These are phyloP conservation scores for Dynastes tityus DNA, from an alignment of 2,888 invertebrate genomes.

Conservation along the genomic window DNA sequence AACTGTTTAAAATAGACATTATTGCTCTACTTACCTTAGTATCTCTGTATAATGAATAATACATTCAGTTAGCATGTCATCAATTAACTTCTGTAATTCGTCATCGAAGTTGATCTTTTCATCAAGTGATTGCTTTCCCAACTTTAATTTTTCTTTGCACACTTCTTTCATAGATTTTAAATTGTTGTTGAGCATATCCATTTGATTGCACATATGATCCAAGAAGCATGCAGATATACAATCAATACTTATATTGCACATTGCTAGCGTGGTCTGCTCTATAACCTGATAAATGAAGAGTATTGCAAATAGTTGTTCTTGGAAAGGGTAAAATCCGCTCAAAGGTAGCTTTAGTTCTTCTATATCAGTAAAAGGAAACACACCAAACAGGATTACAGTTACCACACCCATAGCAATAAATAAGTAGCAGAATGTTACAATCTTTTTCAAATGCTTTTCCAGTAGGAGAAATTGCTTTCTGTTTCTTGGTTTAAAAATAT, in stretches of 20 bases:
- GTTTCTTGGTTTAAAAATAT: slow-evolving; percentile 13
- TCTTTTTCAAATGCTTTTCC: neutral
- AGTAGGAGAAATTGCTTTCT: neutral
- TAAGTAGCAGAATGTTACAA: neutral
- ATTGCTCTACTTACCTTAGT: neutral
- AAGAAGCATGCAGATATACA: slow-evolving; percentile 13
- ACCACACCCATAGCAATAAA: neutral
- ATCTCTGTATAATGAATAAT: neutral
- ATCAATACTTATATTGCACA: slow-evolving; percentile 2
- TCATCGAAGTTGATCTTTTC: neutral
- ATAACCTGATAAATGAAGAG: neutral
- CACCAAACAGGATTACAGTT: neutral
- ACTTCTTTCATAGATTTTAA: slow-evolving; percentile 4
- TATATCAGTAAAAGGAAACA: slow-evolving; percentile 11
- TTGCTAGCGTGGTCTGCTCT: neutral
- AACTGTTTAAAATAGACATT: neutral
- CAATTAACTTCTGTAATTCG: neutral
- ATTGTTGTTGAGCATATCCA: neutral
- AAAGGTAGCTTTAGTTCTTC: neutral
- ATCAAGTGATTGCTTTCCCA: neutral
- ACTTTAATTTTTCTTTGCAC: neutral
- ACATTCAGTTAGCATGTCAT: neutral
- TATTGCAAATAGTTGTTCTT: neutral
- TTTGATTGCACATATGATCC: slow-evolving; percentile 24
- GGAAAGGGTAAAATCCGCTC: neutral